Conservation (phyloP, 2,888 invertebrate species). For the Lithophane socia region DNA sequence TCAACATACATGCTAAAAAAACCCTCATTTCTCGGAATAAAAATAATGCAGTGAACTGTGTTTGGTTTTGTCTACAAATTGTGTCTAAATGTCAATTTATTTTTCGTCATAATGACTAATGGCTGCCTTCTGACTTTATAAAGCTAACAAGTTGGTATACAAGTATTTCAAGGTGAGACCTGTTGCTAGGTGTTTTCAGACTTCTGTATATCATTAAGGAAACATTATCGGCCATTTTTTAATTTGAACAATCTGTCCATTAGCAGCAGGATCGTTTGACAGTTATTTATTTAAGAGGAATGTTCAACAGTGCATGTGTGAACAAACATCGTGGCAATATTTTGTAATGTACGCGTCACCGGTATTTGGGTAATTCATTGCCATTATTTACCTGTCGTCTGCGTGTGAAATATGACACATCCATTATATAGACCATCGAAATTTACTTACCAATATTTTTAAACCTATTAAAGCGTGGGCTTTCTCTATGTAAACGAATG, state of each 20-base stretch:
- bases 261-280: slow-evolving; percentile 5
- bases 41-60: background rate
- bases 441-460: background rate
- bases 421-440: background rate
- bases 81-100: background rate
- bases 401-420: slow-evolving; percentile 10
- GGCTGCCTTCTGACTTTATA: slow-evolving; percentile 11
- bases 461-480: background rate
- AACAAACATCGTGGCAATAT: slow-evolving; percentile 24
- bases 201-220: background rate
- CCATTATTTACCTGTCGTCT: slow-evolving; percentile 28
- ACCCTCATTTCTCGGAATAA: background rate
- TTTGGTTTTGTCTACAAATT: background rate
- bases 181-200: slow-evolving; percentile 18
- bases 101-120: slow-evolving; percentile 11
- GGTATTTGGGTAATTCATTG: slow-evolving; percentile 47
- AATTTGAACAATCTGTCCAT: slow-evolving; percentile 8
- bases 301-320: slow-evolving; percentile 1
- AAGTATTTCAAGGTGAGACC: slow-evolving; percentile 32
- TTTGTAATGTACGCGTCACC: slow-evolving; percentile 34
- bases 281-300: slow-evolving; percentile 25
- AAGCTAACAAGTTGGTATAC: slow-evolving; percentile 15
- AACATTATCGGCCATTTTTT: background rate
- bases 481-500: slow-evolving; percentile 24
- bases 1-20: no score